Conservation (phyloP, 2,888 invertebrate species). For the Spisula subtruncata region DNA sequence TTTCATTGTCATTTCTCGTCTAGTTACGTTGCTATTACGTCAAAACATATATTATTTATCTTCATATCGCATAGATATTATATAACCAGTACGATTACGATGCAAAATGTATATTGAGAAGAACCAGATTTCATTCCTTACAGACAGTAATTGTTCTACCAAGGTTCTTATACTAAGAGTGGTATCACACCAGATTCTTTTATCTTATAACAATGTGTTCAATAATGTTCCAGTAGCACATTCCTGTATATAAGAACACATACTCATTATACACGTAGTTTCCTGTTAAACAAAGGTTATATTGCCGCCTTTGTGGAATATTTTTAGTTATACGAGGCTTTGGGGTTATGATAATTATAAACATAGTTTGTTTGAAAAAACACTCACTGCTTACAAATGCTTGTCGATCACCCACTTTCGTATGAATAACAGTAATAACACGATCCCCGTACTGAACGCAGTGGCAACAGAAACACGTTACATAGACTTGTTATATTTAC, state of each 20-base stretch:
- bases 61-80: neutral
- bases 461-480: too few species aligned
- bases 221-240: neutral
- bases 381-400: neutral
- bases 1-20: too few species aligned
- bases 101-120: neutral
- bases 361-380: slow-evolving; percentile 10
- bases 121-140: neutral
- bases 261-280: neutral
- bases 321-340: neutral
- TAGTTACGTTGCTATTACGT: too few species aligned
- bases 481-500: too few species aligned
- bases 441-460: too few species aligned
- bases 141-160: neutral
- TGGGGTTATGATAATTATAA: neutral
- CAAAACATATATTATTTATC: too few species aligned
- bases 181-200: neutral
- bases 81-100: neutral
- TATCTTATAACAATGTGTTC: neutral
- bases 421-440: too few species aligned
- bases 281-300: neutral
- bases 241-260: neutral
- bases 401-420: neutral
- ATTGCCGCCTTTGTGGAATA: neutral
- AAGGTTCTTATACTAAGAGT: neutral